These are phyloP conservation scores for Premnoplex brunnescens DNA, from an alignment of 2,797 vertebrate species.

Conservation along the genomic window DNA sequence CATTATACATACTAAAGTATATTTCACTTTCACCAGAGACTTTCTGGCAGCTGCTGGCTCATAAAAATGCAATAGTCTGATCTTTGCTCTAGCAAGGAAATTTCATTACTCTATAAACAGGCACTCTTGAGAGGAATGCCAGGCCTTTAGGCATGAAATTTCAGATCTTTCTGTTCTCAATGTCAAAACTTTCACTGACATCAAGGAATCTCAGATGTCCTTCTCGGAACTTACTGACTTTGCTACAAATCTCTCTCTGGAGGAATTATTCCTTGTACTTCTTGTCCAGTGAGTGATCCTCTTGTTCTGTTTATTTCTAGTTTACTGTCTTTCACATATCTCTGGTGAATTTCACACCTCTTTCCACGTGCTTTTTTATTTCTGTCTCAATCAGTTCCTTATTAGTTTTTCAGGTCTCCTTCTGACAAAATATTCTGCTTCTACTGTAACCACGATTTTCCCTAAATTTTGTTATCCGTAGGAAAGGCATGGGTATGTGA, in stretches of 20 bases:
- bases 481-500: background rate
- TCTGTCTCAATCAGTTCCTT: background rate
- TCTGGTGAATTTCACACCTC: background rate
- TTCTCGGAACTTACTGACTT: background rate
- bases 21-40: background rate
- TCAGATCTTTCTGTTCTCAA: background rate
- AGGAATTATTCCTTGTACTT: background rate
- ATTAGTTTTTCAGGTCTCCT: background rate
- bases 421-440: background rate
- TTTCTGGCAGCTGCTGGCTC: background rate
- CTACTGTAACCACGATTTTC: background rate
- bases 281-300: background rate
- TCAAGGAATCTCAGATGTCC: background rate
- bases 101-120: background rate
- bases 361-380: background rate
- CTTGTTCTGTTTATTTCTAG: background rate
- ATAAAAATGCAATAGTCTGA: background rate
- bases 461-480: background rate
- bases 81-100: background rate
- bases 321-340: background rate
- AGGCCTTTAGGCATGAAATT: background rate
- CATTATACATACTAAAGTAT: background rate
- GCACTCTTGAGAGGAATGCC: background rate
- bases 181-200: background rate
- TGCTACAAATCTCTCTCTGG: background rate